A percentile compares a stretch with the other conserved stretches of the same genome.
These are phyloP conservation scores for Hyphantria cunea DNA, from an alignment of 1,140 invertebrate genomes.

Conservation along the genomic window DNA sequence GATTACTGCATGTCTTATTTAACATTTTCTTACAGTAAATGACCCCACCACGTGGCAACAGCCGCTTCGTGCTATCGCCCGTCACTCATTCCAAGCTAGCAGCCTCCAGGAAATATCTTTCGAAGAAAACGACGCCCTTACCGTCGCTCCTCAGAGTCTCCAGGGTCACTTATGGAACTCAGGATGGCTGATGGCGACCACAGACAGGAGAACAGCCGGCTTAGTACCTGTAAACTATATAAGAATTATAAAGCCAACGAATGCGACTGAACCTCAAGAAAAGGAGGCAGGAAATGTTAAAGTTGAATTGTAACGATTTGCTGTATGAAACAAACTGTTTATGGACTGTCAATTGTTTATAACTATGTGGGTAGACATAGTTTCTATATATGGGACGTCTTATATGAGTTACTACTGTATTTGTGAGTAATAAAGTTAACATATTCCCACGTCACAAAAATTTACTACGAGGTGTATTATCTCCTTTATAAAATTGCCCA, in stretches of 20 bases:
- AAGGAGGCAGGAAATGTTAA: background rate
- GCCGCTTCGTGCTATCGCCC: slow-evolving; percentile 87
- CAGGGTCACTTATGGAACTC: slow-evolving; percentile 86
- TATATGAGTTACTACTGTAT: too few relatives aligned
- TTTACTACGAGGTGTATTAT: too few relatives aligned
- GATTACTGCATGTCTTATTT: too few relatives aligned
- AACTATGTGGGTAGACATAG: too few relatives aligned
- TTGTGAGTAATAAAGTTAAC: too few relatives aligned
- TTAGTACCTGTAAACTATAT: slow-evolving; percentile 93
- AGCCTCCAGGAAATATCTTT: slow-evolving; percentile 90
- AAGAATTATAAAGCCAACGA: slow-evolving; percentile 71
- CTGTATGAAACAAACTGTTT: background rate
- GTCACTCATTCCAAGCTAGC: slow-evolving; percentile 89
- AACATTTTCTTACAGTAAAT: slow-evolving; percentile 77
- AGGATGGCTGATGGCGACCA: slow-evolving; percentile 89
- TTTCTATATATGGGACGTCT: too few relatives aligned
- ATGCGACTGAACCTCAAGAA: background rate
- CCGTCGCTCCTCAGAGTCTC: slow-evolving; percentile 91
- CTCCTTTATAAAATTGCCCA: too few relatives aligned
- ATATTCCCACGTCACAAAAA: too few relatives aligned
- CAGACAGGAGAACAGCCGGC: slow-evolving; percentile 87
- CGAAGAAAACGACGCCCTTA: slow-evolving; percentile 88
- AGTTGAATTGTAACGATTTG: background rate
- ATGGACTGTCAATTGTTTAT: too few relatives aligned
- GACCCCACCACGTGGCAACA: slow-evolving; percentile 87